Conservation (phyloP, 2,113 vertebrate genomes). For the Caloenas nicobarica region DNA sequence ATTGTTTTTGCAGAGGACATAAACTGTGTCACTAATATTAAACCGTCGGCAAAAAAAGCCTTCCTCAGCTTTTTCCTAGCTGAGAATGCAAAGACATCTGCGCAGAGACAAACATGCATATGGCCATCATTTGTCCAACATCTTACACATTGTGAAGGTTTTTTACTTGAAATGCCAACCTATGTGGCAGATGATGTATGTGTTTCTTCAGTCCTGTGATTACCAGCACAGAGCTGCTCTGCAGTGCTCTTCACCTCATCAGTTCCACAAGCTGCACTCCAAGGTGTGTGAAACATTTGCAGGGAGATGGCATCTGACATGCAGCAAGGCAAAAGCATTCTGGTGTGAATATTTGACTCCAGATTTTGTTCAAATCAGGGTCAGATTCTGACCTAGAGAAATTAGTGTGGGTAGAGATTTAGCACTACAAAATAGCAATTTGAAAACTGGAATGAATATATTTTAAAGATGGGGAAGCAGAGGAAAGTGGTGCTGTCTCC, state of each 20-base stretch:
- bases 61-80: conserved; percentile 90
- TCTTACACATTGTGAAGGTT: conserved; percentile 97
- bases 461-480: conserved; percentile 73
- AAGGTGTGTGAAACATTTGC: conserved; percentile 96
- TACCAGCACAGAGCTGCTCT: conserved; percentile 94
- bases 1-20: conserved; percentile 93
- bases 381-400: conserved; percentile 89
- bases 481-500: conserved; percentile 53
- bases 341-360: conserved; percentile 89
- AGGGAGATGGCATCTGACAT: conserved; percentile 96
- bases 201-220: conserved; percentile 99
- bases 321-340: conserved; percentile 84
- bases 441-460: conserved; percentile 89
- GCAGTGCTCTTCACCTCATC: conserved; percentile 99
- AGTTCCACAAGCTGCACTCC: conserved; percentile 96
- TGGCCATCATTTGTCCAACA: conserved; percentile 99
- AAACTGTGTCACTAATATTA: conserved; percentile 93
- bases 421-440: conserved; percentile 89
- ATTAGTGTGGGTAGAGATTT: conserved; percentile 92
- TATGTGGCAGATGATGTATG: conserved; percentile 99
- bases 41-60: conserved; percentile 87
- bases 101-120: conserved; percentile 90
- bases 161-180: conserved; percentile 96
- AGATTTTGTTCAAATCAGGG: conserved; percentile 87
- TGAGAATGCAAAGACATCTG: conserved; percentile 91